Base-by-base conservation (phyloP, 2,888 invertebrate genomes). In the Cryptosula pallasiana region DNA sequence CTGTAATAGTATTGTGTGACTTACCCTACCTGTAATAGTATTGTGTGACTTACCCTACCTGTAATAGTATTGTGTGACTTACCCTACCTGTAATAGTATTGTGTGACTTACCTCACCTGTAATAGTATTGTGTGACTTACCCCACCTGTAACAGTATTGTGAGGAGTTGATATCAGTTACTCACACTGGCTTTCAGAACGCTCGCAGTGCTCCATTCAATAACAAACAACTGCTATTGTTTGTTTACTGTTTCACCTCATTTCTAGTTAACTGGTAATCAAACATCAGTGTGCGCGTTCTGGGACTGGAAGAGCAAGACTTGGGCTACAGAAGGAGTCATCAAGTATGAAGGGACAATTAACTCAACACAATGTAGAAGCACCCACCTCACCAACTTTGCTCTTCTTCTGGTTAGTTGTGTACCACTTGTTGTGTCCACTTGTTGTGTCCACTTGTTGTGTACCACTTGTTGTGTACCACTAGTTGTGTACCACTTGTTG, bases 321-420 rank as follows among this genome's bases (percentile, higher is more conserved):
- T 63, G 63, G 63, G 20, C 29, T 13, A 20, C 25, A 32, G 32
- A 32, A 63, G 63, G 63, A 16, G 32, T 63, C 25, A 63, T 13
- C 25, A 27, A n/a, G n/a, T 34, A 32, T 27, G 13, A 63, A 16
- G 13, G 13, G 13, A 13, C 32, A 32, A n/a, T 63, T 27, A 63
- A 5, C 13, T 5, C 72, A 69, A 81, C 80, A 1, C 75, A 75
- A 3, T 81, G 81, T 71, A 75, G 75, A 0, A 81, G 81, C 72
- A 72, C 78, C 71, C 81, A 81, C 72, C 76, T 81, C 0, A 81
- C 81, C 16, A 81, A 79, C 74, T 81, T 81, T 74, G 81, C 81
- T 34, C 75, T 81, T 5, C 74, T 81, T 0, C 78, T 81, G 79
- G 79, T 78, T 35, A 72, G 74, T 72, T 27, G n/a, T 35, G 20